Evolutionary conservation across 2,113 vertebrate species (phyloP).

Genomic region (Accipiter virgatus): DNA sequence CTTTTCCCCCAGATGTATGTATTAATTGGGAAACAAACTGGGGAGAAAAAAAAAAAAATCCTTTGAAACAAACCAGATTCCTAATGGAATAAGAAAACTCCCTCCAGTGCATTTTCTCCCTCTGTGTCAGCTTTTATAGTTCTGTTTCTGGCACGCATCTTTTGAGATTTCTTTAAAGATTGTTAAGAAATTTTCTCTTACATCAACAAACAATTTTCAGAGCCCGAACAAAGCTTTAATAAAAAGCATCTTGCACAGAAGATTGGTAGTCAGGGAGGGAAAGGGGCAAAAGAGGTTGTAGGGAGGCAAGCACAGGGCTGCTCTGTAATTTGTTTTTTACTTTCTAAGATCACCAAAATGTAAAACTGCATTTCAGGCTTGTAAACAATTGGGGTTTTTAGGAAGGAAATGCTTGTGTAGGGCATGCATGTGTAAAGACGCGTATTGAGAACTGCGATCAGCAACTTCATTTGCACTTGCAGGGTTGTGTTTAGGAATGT

Average conservation of each 20-base stretch:
- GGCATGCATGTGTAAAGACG: not conserved
- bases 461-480: not conserved
- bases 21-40: not conserved
- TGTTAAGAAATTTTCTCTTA: slow-evolving; percentile 58
- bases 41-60: not conserved
- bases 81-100: slow-evolving; percentile 20
- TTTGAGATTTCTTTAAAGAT: slow-evolving; percentile 50
- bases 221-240: slow-evolving; percentile 37
- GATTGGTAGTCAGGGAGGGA: not conserved
- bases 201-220: slow-evolving; percentile 57
- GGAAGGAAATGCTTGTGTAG: slow-evolving; percentile 19
- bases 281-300: not conserved
- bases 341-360: slow-evolving; percentile 36
- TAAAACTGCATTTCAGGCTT: slow-evolving; percentile 41
- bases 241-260: slow-evolving; percentile 60
- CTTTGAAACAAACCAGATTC: slow-evolving; percentile 58
- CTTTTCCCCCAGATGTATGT: not conserved
- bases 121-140: slow-evolving; percentile 51
- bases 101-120: slow-evolving; percentile 12
- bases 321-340: slow-evolving; percentile 9
- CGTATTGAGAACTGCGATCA: not conserved
- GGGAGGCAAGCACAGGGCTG: not conserved
- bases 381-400: slow-evolving; percentile 12
- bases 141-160: not conserved
- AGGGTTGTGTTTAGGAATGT: not conserved